Conservation (phyloP, 2,888 invertebrate genomes). For the Rhabditoides inermis region DNA sequence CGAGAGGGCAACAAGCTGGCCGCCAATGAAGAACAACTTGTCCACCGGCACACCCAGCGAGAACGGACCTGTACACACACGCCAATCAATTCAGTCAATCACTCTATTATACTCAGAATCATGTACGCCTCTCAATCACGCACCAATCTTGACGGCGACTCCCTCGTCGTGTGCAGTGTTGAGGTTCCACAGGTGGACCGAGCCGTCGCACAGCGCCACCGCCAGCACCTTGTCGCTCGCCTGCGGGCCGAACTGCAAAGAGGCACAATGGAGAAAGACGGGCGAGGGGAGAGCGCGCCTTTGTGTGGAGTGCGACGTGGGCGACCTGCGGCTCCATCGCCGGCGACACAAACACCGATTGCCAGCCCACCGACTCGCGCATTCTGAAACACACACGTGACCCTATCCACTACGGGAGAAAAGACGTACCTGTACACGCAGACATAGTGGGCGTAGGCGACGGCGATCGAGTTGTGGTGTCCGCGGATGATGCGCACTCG, state of each 20-base stretch:
- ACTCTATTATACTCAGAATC: not conserved
- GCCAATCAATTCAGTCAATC: not conserved
- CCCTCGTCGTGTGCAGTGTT: too few relatives aligned
- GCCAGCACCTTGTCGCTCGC: constrained; percentile 42
- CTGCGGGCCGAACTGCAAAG: constrained; percentile 13
- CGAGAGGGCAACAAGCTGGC: constrained; percentile 89
- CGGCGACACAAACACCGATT: constrained; percentile 83
- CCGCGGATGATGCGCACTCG: constrained; percentile 86
- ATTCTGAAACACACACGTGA: constrained; percentile 59
- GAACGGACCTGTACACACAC: constrained; percentile 31
- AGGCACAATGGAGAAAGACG: too few relatives aligned
- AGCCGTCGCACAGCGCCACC: constrained; percentile 35
- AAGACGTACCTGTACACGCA: constrained; percentile 74
- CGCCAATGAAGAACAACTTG: constrained; percentile 91
- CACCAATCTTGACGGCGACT: constrained; percentile 49
- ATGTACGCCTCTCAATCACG: constrained; percentile 3
- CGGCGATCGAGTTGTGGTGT: constrained; percentile 94
- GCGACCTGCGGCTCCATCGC: constrained; percentile 81
- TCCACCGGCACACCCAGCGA: constrained; percentile 71
- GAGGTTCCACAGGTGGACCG: constrained; percentile 53
- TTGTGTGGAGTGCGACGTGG: constrained; percentile 76
- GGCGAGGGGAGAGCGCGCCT: too few relatives aligned
- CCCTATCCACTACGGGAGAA: constrained; percentile 2
- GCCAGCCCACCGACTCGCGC: constrained; percentile 94
- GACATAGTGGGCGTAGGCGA: constrained; percentile 89